A percentile compares a stretch with the other conserved stretches of the same genome.
phyloP scores from a whole-genome alignment of 2,797 vertebrate genomes.

The Dendrocincla fuliginosa region DNA sequence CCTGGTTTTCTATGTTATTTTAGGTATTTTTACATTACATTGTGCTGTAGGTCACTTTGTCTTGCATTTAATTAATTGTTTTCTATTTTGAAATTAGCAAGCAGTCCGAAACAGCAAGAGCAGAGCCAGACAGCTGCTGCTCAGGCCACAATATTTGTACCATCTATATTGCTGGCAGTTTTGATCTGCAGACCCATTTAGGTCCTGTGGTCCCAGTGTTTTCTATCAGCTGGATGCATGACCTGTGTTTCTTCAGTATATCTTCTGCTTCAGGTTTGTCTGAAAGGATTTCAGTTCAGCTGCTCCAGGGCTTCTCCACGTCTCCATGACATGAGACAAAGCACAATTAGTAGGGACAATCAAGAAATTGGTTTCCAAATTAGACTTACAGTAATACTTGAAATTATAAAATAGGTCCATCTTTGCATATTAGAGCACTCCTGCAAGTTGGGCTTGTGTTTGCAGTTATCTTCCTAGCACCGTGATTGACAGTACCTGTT shows the following conservation, averaged over 20 bases:
- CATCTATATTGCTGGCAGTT: neutral
- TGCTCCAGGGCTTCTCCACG: neutral
- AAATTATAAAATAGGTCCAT: neutral
- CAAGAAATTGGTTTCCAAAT: neutral
- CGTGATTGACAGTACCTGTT: neutral
- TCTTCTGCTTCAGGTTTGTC: neutral
- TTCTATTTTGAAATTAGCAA: neutral
- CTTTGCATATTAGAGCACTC: neutral
- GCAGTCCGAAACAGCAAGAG: neutral
- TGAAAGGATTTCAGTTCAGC: neutral
- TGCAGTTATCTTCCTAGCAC: neutral
- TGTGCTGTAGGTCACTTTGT: neutral
- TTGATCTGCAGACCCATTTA: neutral
- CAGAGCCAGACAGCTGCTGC: neutral
- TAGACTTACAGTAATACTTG: neutral
- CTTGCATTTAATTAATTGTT: neutral
- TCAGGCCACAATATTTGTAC: neutral
- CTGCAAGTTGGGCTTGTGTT: neutral
- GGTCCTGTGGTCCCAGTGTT: neutral
- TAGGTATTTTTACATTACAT: neutral
- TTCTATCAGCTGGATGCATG: rapidly evolving
- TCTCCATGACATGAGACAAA: neutral
- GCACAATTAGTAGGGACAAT: neutral
- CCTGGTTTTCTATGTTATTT: neutral
- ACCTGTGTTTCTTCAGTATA: neutral